Base-by-base conservation (phyloP, 1,140 invertebrate genomes). In the Eumeta japonica region DNA sequence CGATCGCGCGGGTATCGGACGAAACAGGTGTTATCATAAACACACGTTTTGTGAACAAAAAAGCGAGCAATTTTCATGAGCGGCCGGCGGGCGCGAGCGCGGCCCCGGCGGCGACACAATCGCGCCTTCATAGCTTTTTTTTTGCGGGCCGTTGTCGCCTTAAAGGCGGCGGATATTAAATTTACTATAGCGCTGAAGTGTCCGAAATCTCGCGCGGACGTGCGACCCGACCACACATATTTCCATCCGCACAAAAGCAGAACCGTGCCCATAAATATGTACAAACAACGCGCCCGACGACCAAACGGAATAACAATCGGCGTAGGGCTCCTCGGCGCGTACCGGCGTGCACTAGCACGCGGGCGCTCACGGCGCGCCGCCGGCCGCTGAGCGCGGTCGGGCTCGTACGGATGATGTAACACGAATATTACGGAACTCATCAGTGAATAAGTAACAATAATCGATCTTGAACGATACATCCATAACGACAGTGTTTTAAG, bases 1-100 rank as follows among this genome's bases (percentile, higher is more conserved):
- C 60, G 65, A 71, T 71, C 62, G 68, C 52, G 58, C 65, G 63
- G 64, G 66, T 65, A 74, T 71, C 66, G 59, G 48, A 10, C 58
- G 64, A 74, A 74, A 74, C 70, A 74, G 70, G 70, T 74, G 70
- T 74, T 74, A 74, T 74, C 66, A 74, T 74, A 74, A 74, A 74
- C 70, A 71, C 71, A 74, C 65, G 71, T 71, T 74, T 70, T 70
- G 63, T 47, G 58, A 74, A 67, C n/a, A n/a, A 74, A 74, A 71
- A 72, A 71, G 62, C 65, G 71, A 71, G 68, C 65, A 58, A 73
- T 74, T 70, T 72, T 74, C 70, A 74, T 71, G 66, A 71, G 66
- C 64, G 64, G 64, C 58, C 45, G 55, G 66, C 55, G 71, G 70
- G 70, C 66, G 70, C 66, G 70, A 74, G 70, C 58, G 57, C 62